A percentile compares a stretch with the other conserved stretches of the same genome.
Conservation (phyloP, 2,888 invertebrate species). For the Cantharis nigra region DNA sequence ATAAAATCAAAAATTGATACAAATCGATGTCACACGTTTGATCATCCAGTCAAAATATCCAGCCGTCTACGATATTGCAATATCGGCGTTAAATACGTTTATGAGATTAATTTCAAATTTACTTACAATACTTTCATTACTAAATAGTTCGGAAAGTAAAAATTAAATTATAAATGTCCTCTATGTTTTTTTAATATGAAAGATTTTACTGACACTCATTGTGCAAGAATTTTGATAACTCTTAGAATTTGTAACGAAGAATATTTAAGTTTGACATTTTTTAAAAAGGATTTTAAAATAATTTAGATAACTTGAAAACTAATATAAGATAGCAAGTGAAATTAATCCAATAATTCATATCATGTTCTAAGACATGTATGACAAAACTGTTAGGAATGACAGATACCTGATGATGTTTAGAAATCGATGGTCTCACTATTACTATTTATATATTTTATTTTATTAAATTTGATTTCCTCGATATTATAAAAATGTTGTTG, state of each 20-base stretch:
- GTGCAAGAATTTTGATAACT: too few species aligned
- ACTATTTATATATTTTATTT: background rate
- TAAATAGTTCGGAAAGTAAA: too few species aligned
- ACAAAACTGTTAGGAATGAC: background rate
- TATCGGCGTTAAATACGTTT: too few species aligned
- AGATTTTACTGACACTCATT: background rate
- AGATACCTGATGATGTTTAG: background rate
- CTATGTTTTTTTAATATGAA: background rate
- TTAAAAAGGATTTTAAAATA: background rate
- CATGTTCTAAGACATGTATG: background rate
- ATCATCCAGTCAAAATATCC: too few species aligned
- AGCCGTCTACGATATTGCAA: too few species aligned
- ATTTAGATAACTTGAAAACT: background rate
- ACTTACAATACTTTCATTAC: too few species aligned
- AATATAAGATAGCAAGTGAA: background rate
- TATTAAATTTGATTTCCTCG: too few species aligned
- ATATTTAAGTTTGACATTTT: background rate
- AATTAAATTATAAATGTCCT: too few species aligned
- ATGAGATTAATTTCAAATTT: too few species aligned
- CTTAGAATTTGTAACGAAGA: background rate
- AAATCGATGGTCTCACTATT: background rate
- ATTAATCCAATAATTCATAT: background rate
- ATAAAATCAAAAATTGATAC: too few species aligned
- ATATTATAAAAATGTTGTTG: too few species aligned
- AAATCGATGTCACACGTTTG: too few species aligned